Evolutionary conservation across 2,888 invertebrate genomes (phyloP).

Genomic region (Dicranocentrus wangi): DNA sequence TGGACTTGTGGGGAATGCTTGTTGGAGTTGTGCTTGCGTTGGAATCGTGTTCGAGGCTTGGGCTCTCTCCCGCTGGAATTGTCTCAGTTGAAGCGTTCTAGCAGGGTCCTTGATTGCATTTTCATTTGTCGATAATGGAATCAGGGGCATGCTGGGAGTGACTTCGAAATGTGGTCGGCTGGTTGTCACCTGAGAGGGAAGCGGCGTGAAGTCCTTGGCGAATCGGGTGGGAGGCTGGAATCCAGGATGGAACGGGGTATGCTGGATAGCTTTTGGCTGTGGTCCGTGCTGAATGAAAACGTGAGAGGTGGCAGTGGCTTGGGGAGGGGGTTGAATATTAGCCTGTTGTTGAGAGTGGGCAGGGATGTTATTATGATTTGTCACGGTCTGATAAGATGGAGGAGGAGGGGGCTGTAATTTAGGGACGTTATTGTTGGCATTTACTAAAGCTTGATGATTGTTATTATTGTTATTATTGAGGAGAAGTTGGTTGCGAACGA

Average conservation of each 20-base stretch:
- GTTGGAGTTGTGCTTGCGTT: slow-evolving; percentile 34
- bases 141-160: slow-evolving; percentile 70
- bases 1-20: slow-evolving; percentile 47
- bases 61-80: slow-evolving; percentile 49
- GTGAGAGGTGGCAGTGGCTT: slow-evolving; percentile 45
- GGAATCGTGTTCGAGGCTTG: not conserved
- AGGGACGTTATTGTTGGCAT: not conserved
- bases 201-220: slow-evolving; percentile 62
- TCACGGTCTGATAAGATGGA: slow-evolving; percentile 7
- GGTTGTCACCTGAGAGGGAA: slow-evolving; percentile 35
- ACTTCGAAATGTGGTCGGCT: slow-evolving; percentile 66
- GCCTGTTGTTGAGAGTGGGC: slow-evolving; percentile 31
- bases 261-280: slow-evolving; percentile 32
- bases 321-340: slow-evolving; percentile 1
- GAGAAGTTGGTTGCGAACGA: slow-evolving; percentile 51
- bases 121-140: slow-evolving; percentile 71
- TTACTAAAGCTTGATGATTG: too few species aligned
- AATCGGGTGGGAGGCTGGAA: slow-evolving; percentile 68
- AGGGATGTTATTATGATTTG: slow-evolving; percentile 37
- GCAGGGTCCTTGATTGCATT: slow-evolving; percentile 71
- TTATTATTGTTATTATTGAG: slow-evolving; percentile 19
- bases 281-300: slow-evolving; percentile 55
- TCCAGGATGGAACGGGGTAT: slow-evolving; percentile 58
- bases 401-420: slow-evolving; percentile 25
- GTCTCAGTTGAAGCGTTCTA: slow-evolving; percentile 55